Evolutionary conservation across 2,797 vertebrate species (phyloP), one percentile per base, ranked within the genome.

Genomic region (Gorsachius magnificus): DNA sequence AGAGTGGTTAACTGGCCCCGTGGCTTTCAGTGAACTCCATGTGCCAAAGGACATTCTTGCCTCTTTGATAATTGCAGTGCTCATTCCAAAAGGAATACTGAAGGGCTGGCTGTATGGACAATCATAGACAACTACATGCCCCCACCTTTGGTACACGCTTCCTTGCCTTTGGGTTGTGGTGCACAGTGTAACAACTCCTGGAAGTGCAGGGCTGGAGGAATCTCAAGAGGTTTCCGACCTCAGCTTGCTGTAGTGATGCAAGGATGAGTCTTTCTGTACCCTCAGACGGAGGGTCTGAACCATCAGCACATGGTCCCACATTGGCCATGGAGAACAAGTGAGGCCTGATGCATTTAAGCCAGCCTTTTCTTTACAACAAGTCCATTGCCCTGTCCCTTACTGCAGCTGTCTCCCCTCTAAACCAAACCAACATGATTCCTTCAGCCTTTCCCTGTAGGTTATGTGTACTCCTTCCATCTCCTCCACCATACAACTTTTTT

Each of bases 101-200:
- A 83, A 56, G 35, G 24, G 33, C 16, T 71, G 66, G 29, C 35
- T 61, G 45, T 2, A 4, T 3, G 46, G 65, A 16, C 3, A 11
- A 38, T 14, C 51, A 43, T 7, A n/a, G 46, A 13, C 43, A 60
- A 13, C 26, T 28, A 9, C 36, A 35, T 0, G 0, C 0, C 29
- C n/a, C 18, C 60, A 77, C 33, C 19, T 85, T 65, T 45, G 50
- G 31, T 18, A 9, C 3, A 13, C 0, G 0, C 15, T 41, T 12
- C 29, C 28, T 61, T 46, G 41, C 17, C 69, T 81, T 38, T 56
- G 24, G 29, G 56, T 10, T 70, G 28, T 71, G 50, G 29, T 33
- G 13, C 41, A 53, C 24, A 54, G 46, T 26, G 43, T 7, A 46
- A 16, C 11, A 41, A 31, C 16, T 36, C 25, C 6, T 17, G 14